Evolutionary conservation across 2,797 vertebrate genomes (phyloP).

Genomic region (Lepus townsendii): DNA sequence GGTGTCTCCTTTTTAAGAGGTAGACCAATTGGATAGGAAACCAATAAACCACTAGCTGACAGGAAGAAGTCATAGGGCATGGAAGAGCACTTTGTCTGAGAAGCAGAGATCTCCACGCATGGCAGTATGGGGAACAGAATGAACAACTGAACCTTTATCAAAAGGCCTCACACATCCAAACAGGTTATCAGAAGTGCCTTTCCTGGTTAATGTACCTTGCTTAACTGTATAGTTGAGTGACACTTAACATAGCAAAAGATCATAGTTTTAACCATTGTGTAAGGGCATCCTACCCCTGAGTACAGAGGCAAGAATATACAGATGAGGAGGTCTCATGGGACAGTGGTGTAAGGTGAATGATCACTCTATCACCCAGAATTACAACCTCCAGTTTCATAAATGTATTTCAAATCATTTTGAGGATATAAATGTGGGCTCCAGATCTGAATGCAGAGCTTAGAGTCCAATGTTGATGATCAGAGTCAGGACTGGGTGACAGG

Average conservation of each 20-base stretch:
- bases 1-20: conserved; percentile 89
- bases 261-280: conserved; percentile 90
- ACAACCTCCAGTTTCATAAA: conserved; percentile 92
- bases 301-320: conserved; percentile 94
- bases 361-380: conserved; percentile 92
- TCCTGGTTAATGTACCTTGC: conserved; percentile 92
- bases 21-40: conserved; percentile 92
- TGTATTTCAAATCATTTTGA: conserved; percentile 90
- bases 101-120: conserved; percentile 92
- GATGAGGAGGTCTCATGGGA: conserved; percentile 91
- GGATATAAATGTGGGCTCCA: conserved; percentile 91
- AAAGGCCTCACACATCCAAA: conserved; percentile 94
- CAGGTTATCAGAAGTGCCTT: conserved; percentile 94
- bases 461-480: conserved; percentile 91
- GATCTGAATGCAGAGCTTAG: conserved; percentile 92
- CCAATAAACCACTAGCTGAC: conserved; percentile 92
- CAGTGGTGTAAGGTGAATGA: conserved; percentile 95
- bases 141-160: conserved; percentile 93
- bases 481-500: conserved; percentile 89
- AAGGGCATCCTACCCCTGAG: conserved; percentile 92
- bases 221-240: conserved; percentile 94
- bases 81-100: conserved; percentile 92
- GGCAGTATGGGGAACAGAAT: conserved; percentile 90
- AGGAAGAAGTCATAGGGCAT: conserved; percentile 94
- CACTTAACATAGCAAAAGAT: conserved; percentile 90